Conservation (phyloP, 1,140 invertebrate species). For the roundworm (Caenorhabditis elegans) region WBcel235 BX284602.5:9650001-9650500, state of each 20-base stretch:
- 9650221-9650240: no score
- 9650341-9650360: conserved; percentile 54
- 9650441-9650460: no score
- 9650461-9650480: neutral
- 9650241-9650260: neutral
- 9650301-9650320: conserved; percentile 52
- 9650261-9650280: conserved; percentile 58
- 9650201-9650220: no score
- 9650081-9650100: conserved; percentile 57
- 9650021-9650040: conserved; percentile 65
- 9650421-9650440: no score
- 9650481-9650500: neutral
- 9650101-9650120: conserved; percentile 58
- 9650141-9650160: conserved; percentile 53
- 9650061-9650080: conserved; percentile 55
- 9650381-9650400: conserved; percentile 54
- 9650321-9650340: conserved; percentile 51
- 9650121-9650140: conserved; percentile 63
- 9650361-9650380: conserved; percentile 56
- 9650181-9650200: no score
- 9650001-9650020: conserved; percentile 58
- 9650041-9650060: conserved; percentile 53
- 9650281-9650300: conserved; percentile 51
- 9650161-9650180: conserved; percentile 47
- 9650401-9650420: conserved; percentile 51